phyloP scores from a whole-genome alignment of 1,140 invertebrate genomes.

The Caenorhabditis brenneri region DNA sequence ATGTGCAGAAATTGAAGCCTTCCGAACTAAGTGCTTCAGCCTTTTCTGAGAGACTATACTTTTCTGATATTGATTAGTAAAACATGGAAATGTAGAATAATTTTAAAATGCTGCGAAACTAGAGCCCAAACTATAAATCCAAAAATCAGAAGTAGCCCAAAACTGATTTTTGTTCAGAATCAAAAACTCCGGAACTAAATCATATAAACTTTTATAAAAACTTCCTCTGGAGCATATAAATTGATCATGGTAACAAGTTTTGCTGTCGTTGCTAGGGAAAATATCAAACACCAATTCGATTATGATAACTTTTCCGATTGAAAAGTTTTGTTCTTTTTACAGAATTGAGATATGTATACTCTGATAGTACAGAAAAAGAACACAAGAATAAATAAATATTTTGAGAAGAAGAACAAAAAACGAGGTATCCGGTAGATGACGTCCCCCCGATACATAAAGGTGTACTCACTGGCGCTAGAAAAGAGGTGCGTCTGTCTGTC shows the following conservation, averaged over 20 bases:
- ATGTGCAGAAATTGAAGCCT: too few relatives aligned
- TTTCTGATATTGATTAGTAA: too few relatives aligned
- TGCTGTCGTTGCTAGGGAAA: not conserved
- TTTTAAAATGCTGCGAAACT: too few relatives aligned
- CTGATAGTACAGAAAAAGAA: not conserved
- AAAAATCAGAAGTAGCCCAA: too few relatives aligned
- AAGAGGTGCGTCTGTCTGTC: conserved; percentile 30
- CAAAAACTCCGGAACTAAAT: not conserved
- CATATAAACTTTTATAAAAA: not conserved
- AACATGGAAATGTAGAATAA: too few relatives aligned
- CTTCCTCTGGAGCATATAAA: not conserved
- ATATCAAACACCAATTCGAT: not conserved
- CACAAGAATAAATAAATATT: conserved; percentile 32
- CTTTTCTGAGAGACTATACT: too few relatives aligned
- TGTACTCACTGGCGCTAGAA: not conserved
- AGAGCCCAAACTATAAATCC: too few relatives aligned
- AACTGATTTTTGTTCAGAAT: not conserved
- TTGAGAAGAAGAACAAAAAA: not conserved
- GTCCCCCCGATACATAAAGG: not conserved
- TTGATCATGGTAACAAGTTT: not conserved
- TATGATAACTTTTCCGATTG: not conserved
- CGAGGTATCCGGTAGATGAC: conserved; percentile 34
- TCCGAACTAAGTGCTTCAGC: too few relatives aligned
- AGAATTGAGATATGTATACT: not conserved
- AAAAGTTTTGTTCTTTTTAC: not conserved